These are phyloP conservation scores for Euwallacea similis DNA, from an alignment of 1,140 invertebrate genomes.

Conservation along the genomic window DNA sequence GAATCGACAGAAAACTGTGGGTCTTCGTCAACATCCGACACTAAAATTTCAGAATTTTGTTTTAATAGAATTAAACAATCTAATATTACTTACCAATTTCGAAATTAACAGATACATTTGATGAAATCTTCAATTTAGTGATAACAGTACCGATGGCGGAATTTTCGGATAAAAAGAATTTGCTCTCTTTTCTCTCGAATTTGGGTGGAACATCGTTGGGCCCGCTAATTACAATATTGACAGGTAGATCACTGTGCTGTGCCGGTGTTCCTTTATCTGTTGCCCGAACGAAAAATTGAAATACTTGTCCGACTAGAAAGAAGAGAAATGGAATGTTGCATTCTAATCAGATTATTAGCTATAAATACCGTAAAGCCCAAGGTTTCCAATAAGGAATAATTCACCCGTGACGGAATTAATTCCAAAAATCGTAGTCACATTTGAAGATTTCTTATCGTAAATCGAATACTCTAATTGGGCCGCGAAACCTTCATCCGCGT, in stretches of 20 bases:
- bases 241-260: slow-evolving; percentile 75
- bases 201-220: slow-evolving; percentile 69
- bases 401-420: slow-evolving; percentile 67
- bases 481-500: slow-evolving; percentile 65
- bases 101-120: slow-evolving; percentile 50
- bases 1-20: slow-evolving; percentile 75
- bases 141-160: slow-evolving; percentile 69
- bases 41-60: slow-evolving; percentile 48
- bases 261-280: slow-evolving; percentile 73
- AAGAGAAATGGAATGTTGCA: neutral
- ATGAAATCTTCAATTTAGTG: slow-evolving; percentile 64
- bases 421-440: slow-evolving; percentile 62
- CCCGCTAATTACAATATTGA: slow-evolving; percentile 76
- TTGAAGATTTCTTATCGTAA: slow-evolving; percentile 63
- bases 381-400: slow-evolving; percentile 49
- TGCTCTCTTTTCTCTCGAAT: slow-evolving; percentile 71
- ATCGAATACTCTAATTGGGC: slow-evolving; percentile 68
- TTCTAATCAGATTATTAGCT: neutral
- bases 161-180: slow-evolving; percentile 80
- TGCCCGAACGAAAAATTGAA: slow-evolving; percentile 88
- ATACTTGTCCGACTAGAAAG: slow-evolving; percentile 71
- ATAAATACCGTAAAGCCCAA: neutral
- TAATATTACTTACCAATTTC: slow-evolving; percentile 29
- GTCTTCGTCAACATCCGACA: slow-evolving; percentile 64
- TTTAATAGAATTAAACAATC: neutral